These are phyloP conservation scores for Isotomurus palustris DNA, from an alignment of 2,888 invertebrate species.

Conservation along the genomic window DNA sequence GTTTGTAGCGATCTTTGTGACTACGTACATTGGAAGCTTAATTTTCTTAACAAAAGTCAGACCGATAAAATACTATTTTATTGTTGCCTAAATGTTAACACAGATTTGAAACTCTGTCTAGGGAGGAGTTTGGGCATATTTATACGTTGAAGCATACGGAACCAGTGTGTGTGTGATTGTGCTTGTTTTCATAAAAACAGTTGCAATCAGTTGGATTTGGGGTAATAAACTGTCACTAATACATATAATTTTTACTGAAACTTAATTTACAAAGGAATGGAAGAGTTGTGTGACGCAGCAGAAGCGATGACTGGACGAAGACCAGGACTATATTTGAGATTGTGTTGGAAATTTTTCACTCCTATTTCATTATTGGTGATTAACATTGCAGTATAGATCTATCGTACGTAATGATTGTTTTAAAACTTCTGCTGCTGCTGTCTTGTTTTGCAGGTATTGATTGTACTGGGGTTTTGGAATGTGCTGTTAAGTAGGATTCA, in stretches of 20 bases:
- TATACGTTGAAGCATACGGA: background rate
- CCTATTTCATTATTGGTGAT: slow-evolving; percentile 8
- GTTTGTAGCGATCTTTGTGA: too few relatives aligned
- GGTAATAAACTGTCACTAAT: background rate
- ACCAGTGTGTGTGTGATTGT: background rate
- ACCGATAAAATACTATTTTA: too few relatives aligned
- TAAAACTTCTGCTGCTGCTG: too few relatives aligned
- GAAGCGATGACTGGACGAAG: slow-evolving; percentile 6
- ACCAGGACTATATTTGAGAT: slow-evolving; percentile 8
- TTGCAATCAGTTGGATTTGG: slow-evolving; percentile 18
- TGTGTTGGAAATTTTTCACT: slow-evolving; percentile 18
- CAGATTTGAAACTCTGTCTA: too few relatives aligned
- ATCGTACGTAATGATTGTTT: too few relatives aligned
- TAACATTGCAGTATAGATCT: too few relatives aligned
- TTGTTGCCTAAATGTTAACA: too few relatives aligned
- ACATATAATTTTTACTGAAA: background rate
- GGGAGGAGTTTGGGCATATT: slow-evolving; percentile 23
- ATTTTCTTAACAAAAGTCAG: too few relatives aligned
- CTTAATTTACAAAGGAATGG: slow-evolving; percentile 12
- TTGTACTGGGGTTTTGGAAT: too few relatives aligned
- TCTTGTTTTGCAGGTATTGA: too few relatives aligned
- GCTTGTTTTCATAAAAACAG: background rate
- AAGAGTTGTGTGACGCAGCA: slow-evolving; percentile 19
- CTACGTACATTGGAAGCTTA: too few relatives aligned
- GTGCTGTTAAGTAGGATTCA: too few relatives aligned